Evolutionary conservation across 2,113 vertebrate genomes (phyloP).

Genomic region (Ibidorhyncha struthersii): DNA sequence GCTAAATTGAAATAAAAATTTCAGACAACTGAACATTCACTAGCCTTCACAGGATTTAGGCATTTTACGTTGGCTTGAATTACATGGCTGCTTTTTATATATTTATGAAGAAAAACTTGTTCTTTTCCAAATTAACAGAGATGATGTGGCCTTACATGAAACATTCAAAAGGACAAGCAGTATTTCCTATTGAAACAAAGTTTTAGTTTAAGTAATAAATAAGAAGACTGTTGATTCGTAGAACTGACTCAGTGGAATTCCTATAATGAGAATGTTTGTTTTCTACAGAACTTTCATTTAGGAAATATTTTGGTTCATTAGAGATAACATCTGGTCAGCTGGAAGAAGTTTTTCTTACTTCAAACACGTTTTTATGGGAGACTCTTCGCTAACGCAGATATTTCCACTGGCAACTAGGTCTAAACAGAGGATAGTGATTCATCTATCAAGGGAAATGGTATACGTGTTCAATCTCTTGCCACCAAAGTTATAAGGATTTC

Average conservation of each 20-base stretch:
- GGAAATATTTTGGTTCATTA: constrained; percentile 4
- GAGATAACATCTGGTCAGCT: constrained; percentile 22
- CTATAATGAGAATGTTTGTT: background rate
- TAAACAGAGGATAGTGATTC: constrained; percentile 11
- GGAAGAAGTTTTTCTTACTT: constrained; percentile 20
- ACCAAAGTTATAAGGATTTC: background rate
- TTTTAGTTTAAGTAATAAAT: background rate
- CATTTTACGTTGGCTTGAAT: background rate
- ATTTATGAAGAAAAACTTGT: background rate
- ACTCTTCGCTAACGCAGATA: background rate
- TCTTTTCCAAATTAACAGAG: background rate
- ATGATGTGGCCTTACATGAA: background rate
- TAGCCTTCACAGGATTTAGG: background rate
- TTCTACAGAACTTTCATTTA: background rate
- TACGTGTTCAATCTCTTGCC: background rate
- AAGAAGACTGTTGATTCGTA: background rate
- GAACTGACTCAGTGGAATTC: background rate
- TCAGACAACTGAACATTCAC: background rate
- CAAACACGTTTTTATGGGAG: constrained; percentile 6
- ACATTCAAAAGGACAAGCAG: background rate
- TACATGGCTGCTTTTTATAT: background rate
- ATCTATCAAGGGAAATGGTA: background rate
- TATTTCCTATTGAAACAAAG: background rate
- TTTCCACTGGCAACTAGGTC: background rate
- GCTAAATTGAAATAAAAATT: background rate